These are phyloP conservation scores for Prunella himalayana DNA, from an alignment of 2,113 vertebrate species.

Conservation along the genomic window DNA sequence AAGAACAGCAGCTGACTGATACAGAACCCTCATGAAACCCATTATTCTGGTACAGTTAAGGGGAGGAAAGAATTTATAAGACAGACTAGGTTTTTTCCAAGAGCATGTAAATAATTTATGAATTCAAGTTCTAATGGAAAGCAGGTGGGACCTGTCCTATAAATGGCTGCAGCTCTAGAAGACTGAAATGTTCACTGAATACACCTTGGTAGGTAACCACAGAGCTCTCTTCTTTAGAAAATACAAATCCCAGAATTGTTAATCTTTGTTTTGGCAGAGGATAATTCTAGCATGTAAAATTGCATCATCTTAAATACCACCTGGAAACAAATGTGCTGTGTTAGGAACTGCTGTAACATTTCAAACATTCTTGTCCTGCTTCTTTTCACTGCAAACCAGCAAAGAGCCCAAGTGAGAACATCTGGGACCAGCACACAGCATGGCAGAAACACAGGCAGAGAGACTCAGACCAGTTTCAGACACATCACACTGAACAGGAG, in stretches of 20 bases:
- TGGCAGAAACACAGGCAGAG: neutral
- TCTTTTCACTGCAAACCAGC: neutral
- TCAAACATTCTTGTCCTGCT: neutral
- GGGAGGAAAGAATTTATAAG: neutral
- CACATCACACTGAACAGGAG: fast-evolving
- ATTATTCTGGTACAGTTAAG: neutral
- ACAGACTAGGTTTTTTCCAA: neutral
- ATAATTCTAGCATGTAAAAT: neutral
- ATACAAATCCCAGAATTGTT: neutral
- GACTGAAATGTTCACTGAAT: neutral
- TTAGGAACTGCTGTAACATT: neutral
- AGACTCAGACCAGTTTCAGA: neutral
- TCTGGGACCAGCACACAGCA: neutral
- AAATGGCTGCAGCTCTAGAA: neutral
- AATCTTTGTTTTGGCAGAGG: neutral
- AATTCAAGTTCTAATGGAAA: neutral
- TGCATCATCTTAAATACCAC: neutral
- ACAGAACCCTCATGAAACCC: neutral
- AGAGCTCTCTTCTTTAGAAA: neutral
- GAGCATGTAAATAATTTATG: neutral
- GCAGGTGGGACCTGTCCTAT: neutral
- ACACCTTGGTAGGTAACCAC: neutral
- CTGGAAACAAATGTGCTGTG: neutral
- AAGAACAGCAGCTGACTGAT: neutral
- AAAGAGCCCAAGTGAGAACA: neutral